Conservation (phyloP, 2,113 vertebrate species). For the Corythornis cristatus region DNA sequence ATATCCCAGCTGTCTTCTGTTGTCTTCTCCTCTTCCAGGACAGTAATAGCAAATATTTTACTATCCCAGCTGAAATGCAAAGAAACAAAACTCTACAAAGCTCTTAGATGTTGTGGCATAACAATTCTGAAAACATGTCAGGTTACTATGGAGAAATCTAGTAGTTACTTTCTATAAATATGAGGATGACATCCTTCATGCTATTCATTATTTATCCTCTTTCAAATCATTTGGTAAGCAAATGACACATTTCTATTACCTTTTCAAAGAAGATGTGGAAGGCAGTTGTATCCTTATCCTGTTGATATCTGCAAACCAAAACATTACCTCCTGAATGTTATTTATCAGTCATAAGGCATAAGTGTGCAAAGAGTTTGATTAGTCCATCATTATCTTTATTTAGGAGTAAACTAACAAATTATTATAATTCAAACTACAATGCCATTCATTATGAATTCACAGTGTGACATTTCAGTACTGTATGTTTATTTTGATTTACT, state of each 20-base stretch:
- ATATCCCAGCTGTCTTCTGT: not conserved
- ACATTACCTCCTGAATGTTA: not conserved
- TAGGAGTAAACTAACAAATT: not conserved
- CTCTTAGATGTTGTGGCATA: not conserved
- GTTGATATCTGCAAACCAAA: not conserved
- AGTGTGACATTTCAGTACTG: not conserved
- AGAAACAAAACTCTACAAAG: not conserved
- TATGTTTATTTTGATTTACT: not conserved
- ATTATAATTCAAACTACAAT: no score
- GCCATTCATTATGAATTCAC: constrained; percentile 45
- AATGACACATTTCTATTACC: not conserved
- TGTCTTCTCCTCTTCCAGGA: not conserved
- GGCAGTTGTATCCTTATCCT: not conserved
- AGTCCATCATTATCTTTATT: constrained; percentile 18
- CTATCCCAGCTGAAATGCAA: not conserved
- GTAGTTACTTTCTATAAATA: not conserved
- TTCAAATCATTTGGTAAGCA: not conserved
- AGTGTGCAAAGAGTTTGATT: not conserved
- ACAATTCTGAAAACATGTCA: not conserved
- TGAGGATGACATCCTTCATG: not conserved
- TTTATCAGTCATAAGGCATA: not conserved
- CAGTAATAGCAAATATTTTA: not conserved
- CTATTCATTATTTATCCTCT: not conserved
- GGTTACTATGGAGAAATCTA: not conserved
- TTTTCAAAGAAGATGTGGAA: not conserved